Conservation (phyloP, 2,113 vertebrate species). For the Orycteropus afer region DNA sequence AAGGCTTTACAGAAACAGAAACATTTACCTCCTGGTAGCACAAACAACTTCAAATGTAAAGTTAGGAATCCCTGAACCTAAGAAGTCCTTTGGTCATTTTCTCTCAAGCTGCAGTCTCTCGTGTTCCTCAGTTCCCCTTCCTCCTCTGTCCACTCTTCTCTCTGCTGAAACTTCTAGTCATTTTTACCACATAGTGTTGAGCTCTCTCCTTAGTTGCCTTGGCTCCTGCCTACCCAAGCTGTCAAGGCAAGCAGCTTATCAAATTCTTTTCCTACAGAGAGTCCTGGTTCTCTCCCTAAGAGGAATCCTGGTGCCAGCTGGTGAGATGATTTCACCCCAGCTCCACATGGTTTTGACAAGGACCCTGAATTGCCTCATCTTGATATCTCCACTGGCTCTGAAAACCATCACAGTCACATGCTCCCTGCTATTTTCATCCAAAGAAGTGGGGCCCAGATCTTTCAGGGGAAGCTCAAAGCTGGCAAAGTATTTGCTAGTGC, state of each 20-base stretch:
- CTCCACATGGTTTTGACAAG: conserved; percentile 60
- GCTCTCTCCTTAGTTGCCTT: conserved; percentile 28
- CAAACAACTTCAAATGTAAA: conserved; percentile 20
- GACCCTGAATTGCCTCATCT: conserved; percentile 32
- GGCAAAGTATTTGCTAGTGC: conserved; percentile 69
- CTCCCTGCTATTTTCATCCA: conserved; percentile 63
- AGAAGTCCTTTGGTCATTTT: conserved; percentile 16
- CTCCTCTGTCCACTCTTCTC: not conserved
- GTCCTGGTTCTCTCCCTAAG: conserved; percentile 25
- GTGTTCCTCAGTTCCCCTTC: not conserved
- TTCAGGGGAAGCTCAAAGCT: conserved; percentile 62
- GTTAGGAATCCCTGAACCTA: not conserved
- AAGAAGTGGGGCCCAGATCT: conserved; percentile 64
- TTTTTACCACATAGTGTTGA: not conserved
- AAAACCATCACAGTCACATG: conserved; percentile 40
- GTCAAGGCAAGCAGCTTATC: conserved; percentile 57
- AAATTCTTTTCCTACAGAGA: conserved; percentile 47
- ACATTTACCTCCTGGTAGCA: not conserved
- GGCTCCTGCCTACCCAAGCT: conserved; percentile 17
- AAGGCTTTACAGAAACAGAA: not conserved
- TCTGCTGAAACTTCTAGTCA: not conserved
- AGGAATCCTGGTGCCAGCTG: conserved; percentile 47
- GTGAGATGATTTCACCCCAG: conserved; percentile 57
- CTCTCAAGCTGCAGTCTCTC: not conserved
- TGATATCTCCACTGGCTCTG: conserved; percentile 18